Percentiles rank a stretch among this genome's conserved stretches.
Conservation (phyloP, 2,888 invertebrate genomes). For the Labia minor region DNA sequence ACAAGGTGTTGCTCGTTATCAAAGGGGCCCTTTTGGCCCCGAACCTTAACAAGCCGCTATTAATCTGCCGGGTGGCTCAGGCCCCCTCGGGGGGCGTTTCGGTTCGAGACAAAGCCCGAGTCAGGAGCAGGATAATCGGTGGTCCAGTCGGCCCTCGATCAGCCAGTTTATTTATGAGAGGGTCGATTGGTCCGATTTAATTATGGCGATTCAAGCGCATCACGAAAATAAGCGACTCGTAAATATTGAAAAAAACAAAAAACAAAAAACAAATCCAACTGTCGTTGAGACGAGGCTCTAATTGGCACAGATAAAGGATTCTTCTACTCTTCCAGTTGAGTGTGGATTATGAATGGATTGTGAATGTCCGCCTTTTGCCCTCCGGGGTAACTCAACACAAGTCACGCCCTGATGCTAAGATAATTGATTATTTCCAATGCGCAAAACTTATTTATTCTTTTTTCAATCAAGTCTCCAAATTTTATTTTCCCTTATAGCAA, state of each 20-base stretch:
- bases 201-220: conserved; percentile 5
- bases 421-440: no score
- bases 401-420: no score
- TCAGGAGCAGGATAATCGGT: neutral
- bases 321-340: no score
- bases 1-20: conserved; percentile 3
- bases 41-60: neutral
- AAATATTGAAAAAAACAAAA: neutral
- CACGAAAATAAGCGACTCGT: neutral
- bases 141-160: neutral
- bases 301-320: no score
- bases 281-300: no score
- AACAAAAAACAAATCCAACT: no score
- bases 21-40: neutral
- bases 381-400: no score
- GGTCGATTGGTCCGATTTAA: neutral
- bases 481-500: no score
- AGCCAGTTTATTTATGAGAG: neutral
- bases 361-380: no score
- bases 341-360: no score
- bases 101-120: neutral
- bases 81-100: neutral
- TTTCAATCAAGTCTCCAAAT: no score
- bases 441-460: no score
- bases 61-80: neutral